These are phyloP conservation scores for Dromiciops gliroides DNA, from an alignment of 2,113 vertebrate species.

Conservation along the genomic window DNA sequence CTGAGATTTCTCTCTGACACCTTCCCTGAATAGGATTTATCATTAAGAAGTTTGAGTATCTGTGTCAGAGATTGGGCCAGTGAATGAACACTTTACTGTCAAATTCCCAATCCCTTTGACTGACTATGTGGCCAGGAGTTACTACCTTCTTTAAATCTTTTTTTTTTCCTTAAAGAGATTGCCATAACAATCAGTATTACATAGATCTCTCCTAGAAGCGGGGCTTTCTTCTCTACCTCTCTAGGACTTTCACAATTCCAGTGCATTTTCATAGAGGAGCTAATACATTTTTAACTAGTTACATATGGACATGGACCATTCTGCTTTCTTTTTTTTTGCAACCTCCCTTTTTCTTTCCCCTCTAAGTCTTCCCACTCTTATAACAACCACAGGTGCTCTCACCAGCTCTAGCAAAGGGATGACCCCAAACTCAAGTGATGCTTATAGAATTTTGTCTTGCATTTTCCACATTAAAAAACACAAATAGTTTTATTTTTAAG, in stretches of 20 bases:
- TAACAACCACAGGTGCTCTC: not conserved
- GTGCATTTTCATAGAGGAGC: not conserved
- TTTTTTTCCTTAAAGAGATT: not conserved
- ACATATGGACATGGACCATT: not conserved
- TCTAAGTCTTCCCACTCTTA: not conserved
- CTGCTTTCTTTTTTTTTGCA: not conserved
- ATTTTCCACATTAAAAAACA: not conserved
- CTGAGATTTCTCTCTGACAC: not conserved
- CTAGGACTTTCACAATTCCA: not conserved
- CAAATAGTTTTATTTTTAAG: not conserved
- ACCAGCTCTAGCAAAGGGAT: not conserved
- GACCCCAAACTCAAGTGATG: not conserved
- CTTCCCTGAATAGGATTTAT: not conserved
- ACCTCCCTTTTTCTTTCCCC: not conserved
- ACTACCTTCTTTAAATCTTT: not conserved
- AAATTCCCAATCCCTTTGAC: not conserved
- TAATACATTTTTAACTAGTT: not conserved
- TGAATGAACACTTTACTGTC: not conserved
- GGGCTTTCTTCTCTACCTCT: not conserved
- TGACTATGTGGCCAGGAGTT: not conserved
- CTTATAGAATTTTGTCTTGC: not conserved
- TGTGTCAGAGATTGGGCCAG: not conserved
- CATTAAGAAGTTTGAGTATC: not conserved
- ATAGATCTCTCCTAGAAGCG: not conserved
- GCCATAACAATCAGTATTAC: not conserved